Evolutionary conservation across 1,140 invertebrate species (phyloP), one percentile per base, ranked within the genome.

Genomic region (Drosophila bifasciata): DNA sequence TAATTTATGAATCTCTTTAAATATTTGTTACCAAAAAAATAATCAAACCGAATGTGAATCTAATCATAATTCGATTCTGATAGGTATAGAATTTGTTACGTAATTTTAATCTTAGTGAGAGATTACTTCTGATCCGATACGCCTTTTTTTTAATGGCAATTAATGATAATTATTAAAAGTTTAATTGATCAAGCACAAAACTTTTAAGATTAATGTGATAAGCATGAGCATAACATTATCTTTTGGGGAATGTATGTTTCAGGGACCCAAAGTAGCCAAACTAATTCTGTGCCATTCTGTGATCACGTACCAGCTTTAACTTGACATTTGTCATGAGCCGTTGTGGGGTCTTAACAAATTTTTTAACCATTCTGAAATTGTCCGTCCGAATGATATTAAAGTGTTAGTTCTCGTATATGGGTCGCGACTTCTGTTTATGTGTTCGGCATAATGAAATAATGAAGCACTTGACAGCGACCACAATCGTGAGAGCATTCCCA

Each of bases 381-480:
- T 32, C 62, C 62, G 67, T 63, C 5, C 49, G 32, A 68, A 41
- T 46, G 66, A 68, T 68, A 68, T 68, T 32, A 17, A 49, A 17
- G 28, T 21, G n/a, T 21, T 13, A 36, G 11, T 0, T 11, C 11
- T 11, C 13, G 32, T 48, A 68, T 32, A 8, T 23, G 62, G 21
- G 28, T 25, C 32, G 41, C 32, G 23, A 68, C 66, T 68, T 68
- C 50, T 68, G 66, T 68, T 68, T 68, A 56, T 68, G 66, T 32
- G 63, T 32, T 15, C 48, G 21, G 6, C 50, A 16, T 56, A 68
- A 68, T 68, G 64, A 68, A 68, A 68, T 68, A 67, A 68, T 68
- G 64, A 68, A 68, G 64, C 50, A 68, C 64, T 68, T 68, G 19
- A 68, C 23, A 23, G 19, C 49, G 46, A 67, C 67, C 61, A 41